phyloP scores from a whole-genome alignment of 2,888 invertebrate species.

The Copidosoma aretas region DNA sequence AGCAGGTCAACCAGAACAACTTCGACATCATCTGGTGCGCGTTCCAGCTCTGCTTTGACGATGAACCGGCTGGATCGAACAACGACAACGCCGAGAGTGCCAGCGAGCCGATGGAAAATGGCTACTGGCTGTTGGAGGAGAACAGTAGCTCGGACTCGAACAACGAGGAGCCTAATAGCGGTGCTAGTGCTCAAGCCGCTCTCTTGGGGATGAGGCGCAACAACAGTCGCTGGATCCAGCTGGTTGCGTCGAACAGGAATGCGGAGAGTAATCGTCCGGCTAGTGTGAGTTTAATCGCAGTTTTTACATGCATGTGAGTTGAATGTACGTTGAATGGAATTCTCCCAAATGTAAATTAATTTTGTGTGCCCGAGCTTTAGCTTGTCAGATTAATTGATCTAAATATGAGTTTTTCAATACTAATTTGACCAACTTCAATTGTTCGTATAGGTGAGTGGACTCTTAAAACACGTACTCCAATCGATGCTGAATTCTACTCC shows the following conservation, averaged over 20 bases:
- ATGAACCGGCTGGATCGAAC: not conserved
- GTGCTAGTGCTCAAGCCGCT: constrained; percentile 25
- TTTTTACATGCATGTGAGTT: too few species aligned
- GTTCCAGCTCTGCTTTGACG: constrained; percentile 13
- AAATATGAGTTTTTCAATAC: too few species aligned
- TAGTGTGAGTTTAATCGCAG: too few species aligned
- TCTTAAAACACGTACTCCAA: too few species aligned
- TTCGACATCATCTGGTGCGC: constrained; percentile 21
- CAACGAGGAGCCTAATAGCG: constrained; percentile 48
- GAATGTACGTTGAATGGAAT: too few species aligned
- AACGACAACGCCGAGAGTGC: constrained; percentile 43
- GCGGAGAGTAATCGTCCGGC: not conserved
- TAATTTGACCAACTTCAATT: too few species aligned
- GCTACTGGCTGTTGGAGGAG: constrained; percentile 57
- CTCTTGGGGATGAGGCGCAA: constrained; percentile 46
- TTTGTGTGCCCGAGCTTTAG: too few species aligned
- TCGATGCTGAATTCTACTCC: too few species aligned
- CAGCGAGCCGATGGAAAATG: constrained; percentile 55
- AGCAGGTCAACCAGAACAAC: constrained; percentile 5
- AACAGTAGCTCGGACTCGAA: constrained; percentile 57
- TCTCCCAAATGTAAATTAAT: too few species aligned
- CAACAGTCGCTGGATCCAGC: constrained; percentile 56
- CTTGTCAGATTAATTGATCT: too few species aligned
- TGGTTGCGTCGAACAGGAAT: constrained; percentile 46
- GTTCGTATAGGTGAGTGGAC: too few species aligned